Evolutionary conservation across 2,888 invertebrate species (phyloP), one percentile per base, ranked within the genome.

Genomic region (Conistra vaccinii): DNA sequence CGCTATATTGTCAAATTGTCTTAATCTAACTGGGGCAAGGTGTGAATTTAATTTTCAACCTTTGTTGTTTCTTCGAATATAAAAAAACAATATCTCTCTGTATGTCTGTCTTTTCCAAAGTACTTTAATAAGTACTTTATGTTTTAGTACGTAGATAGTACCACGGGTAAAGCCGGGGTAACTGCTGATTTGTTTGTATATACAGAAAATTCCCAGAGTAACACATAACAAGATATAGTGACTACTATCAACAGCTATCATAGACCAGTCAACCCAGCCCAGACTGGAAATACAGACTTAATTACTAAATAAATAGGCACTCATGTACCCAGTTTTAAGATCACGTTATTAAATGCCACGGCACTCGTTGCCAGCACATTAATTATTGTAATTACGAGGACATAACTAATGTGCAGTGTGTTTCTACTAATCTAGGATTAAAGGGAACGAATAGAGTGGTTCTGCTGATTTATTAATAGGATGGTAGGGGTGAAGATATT

Each of bases 341-440:
- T 67, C 65, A 53, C 51, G 71, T 69, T 72, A 84, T 84, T 80
- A 76, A 80, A 84, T 72, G 67, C 69, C 81, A 75, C 66, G 9
- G 51, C 48, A 1, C n/a, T 76, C 72, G 81, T 63, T 80, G 72
- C 76, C 69, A 76, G 81, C n/a, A 45, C 81, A 72, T 80, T 82
- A 63, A 84, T 76, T 61, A 82, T 72, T 60, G 76, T 84, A 80
- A 82, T 84, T 80, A 80, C 81, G 20, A 57, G 23, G 57, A 72
- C 67, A 51, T 76, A 76, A 82, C 69, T 80, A 80, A 82, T 82
- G 60, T 45, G 69, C 14, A 42, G 66, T 57, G 58, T 72, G 67
- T 61, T 80, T 67, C 60, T 65, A 53, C 81, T 84, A 82, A 76
- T 84, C 76, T 66, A 62, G 66, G 81, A 63, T 80, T 69, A 63